Evolutionary conservation across 2,888 invertebrate genomes (phyloP).

Genomic region (Tenthredo notha): DNA sequence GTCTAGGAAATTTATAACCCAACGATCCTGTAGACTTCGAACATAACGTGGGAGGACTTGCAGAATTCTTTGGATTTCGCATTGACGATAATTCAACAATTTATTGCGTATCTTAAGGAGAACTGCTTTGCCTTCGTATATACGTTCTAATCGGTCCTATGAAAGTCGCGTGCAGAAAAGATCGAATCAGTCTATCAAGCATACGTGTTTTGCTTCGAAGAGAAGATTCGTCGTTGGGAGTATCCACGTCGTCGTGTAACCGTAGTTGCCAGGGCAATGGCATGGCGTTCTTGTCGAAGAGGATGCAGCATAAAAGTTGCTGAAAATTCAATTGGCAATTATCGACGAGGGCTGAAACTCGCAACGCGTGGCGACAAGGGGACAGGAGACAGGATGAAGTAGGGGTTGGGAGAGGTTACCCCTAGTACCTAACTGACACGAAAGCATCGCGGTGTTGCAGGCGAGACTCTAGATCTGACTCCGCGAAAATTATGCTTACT

Average conservation of each 20-base stretch:
- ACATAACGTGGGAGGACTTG: neutral
- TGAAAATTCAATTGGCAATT: slow-evolving; percentile 52
- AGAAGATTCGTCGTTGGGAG: neutral
- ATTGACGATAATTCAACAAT: neutral
- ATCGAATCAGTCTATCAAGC: slow-evolving; percentile 19
- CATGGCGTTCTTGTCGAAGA: neutral
- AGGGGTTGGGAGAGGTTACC: slow-evolving; percentile 20
- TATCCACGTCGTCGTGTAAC: slow-evolving; percentile 1
- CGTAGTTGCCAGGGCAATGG: slow-evolving; percentile 35
- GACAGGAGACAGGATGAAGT: slow-evolving; percentile 45
- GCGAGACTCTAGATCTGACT: slow-evolving; percentile 42
- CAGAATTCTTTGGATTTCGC: neutral
- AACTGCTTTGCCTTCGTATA: neutral
- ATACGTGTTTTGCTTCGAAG: slow-evolving; percentile 15
- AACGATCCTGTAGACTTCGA: slow-evolving; percentile 10
- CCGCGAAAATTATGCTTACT: slow-evolving; percentile 51
- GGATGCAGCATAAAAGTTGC: slow-evolving; percentile 40
- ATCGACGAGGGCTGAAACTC: slow-evolving; percentile 45
- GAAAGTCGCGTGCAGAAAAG: neutral
- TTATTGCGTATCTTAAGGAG: neutral
- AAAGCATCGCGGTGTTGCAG: slow-evolving; percentile 31
- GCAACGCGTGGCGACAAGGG: slow-evolving; percentile 25
- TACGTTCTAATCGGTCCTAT: neutral
- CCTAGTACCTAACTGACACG: slow-evolving; percentile 39
- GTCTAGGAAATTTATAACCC: neutral